Evolutionary conservation across 2,888 invertebrate genomes (phyloP).

Genomic region (Crioceris asparagi): DNA sequence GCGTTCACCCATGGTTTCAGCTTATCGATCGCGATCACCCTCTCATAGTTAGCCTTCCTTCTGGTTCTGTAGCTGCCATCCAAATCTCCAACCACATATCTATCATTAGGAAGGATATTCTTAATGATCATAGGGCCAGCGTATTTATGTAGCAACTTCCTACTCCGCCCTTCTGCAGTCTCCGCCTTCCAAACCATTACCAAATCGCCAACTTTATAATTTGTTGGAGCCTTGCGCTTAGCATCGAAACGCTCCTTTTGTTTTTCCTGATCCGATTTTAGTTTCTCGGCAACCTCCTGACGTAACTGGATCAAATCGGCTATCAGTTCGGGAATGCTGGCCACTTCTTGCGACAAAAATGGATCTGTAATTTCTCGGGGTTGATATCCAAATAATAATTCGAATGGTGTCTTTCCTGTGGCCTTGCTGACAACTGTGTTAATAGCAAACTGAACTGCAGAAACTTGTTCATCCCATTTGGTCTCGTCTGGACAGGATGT

Average conservation of each 20-base stretch:
- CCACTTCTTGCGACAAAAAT: constrained; percentile 9
- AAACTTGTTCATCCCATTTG: constrained; percentile 29
- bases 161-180: constrained; percentile 7
- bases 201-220: constrained; percentile 14
- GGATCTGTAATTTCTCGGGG: constrained; percentile 11
- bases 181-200: constrained; percentile 11
- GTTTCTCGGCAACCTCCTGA: no score
- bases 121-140: constrained; percentile 15
- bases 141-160: constrained; percentile 12
- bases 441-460: constrained; percentile 25
- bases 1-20: constrained; percentile 10
- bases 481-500: constrained; percentile 22
- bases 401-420: constrained; percentile 14
- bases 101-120: constrained; percentile 14
- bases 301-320: no score
- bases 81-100: constrained; percentile 16
- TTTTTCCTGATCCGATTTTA: constrained; percentile 4
- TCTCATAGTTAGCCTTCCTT: constrained; percentile 10
- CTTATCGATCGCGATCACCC: constrained; percentile 13
- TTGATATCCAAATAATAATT: constrained; percentile 13
- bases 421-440: constrained; percentile 19
- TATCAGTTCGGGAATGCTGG: no score
- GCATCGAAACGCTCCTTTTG: constrained; percentile 14
- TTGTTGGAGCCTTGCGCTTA: constrained; percentile 9
- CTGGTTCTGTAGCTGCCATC: constrained; percentile 8